Percentiles rank a stretch among this genome's conserved stretches.
Conservation (phyloP, 2,888 invertebrate species). For the Ptychoptera albimana region DNA sequence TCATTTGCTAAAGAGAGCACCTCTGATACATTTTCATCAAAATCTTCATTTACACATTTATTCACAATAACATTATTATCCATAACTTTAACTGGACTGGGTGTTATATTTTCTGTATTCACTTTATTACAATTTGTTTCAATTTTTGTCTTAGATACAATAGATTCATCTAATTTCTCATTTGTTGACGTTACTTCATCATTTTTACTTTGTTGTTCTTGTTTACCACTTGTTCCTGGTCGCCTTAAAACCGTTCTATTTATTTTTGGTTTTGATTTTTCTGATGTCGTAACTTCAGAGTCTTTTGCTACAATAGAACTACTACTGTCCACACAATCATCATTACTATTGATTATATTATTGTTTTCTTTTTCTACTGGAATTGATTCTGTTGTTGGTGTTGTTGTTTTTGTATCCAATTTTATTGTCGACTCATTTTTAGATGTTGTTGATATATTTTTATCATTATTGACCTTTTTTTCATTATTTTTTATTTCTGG, state of each 20-base stretch:
- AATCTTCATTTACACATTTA: no score
- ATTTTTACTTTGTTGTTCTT: slow-evolving; percentile 4
- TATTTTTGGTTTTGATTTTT: background rate
- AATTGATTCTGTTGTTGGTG: background rate
- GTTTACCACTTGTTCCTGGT: background rate
- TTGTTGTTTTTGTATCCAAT: background rate
- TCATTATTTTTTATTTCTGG: background rate
- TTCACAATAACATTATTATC: no score
- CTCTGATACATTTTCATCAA: no score
- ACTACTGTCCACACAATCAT: background rate
- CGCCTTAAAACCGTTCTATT: slow-evolving; percentile 3
- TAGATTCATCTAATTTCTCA: slow-evolving; percentile 13
- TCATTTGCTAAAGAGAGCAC: no score
- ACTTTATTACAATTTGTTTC: background rate
- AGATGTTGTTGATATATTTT: background rate
- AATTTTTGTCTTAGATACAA: background rate
- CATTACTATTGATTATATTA: background rate
- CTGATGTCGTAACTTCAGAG: slow-evolving; percentile 1
- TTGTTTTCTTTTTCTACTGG: background rate
- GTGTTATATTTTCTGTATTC: background rate
- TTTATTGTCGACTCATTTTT: background rate
- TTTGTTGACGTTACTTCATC: slow-evolving; percentile 14
- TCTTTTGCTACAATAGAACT: slow-evolving; percentile 2
- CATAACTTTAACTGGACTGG: no score
- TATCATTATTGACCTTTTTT: background rate